Evolutionary conservation across 2,888 invertebrate species (phyloP), one percentile per base, ranked within the genome.

Genomic region (Macaria liturata): DNA sequence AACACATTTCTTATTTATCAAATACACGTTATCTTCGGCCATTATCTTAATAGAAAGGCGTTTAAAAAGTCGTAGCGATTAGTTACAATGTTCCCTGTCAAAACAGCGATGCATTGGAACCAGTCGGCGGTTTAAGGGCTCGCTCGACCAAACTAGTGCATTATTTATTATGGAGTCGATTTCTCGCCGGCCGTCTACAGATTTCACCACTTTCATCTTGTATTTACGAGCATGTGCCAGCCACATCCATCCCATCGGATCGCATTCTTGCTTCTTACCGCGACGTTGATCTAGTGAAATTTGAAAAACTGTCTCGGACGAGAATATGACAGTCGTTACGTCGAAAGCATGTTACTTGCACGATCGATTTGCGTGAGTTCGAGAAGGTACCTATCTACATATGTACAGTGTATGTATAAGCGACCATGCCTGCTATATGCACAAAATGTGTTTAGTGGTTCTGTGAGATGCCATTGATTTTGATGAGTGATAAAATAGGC

Each of bases 151-250:
- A 88, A 85, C 89, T 86, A 84, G 89, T 88, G 87, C 85, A 89
- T 88, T 91, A 91, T 91, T 88, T 91, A 90, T 88, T 85, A 84
- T 83, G 69, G 75, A 75, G 72, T 80, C 83, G 88, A 90, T 89
- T 90, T 91, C 91, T 90, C 83, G 83, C 68, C 72, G 80, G 76
- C 78, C 71, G 76, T 80, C 80, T 78, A 73, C 69, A 84, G 88
- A 88, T 91, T 91, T 91, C 91, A 84, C 91, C 80, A 90, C 89
- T 91, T 91, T 91, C 91, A 84, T 88, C 86, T 89, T 65, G 84
- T 83, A 83, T 81, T 81, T 80, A 79, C 82, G 74, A 80, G 77
- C 75, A 70, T 70, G 72, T 77, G 72, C 69, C 70, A 68, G 72
- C 73, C 70, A 75, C 72, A 75, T 76, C 72, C 72, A 78, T 79